Evolutionary conservation across 1,140 invertebrate species (phyloP), one percentile per base, ranked within the genome.

Genomic region (Drosophila asahinai): DNA sequence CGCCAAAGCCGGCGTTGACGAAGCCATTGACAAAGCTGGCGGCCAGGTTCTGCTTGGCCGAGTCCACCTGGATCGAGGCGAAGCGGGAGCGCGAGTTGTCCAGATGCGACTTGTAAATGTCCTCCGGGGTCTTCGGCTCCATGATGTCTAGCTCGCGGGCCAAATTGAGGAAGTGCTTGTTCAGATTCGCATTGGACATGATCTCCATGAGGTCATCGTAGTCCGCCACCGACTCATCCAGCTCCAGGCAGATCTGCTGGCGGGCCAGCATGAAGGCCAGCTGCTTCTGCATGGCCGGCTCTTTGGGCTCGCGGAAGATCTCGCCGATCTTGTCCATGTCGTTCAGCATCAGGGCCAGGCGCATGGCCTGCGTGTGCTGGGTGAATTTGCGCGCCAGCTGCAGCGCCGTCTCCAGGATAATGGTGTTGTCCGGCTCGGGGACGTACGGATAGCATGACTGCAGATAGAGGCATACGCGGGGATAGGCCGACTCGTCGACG

Each of bases 11-110:
- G 52, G 98, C 98, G 93, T 99, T 99, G 0, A 99, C 99, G 93
- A 99, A 99, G 11, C 99, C 99, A 94, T 99, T 99, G 0, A 99
- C 99, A 94, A 99, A 99, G 63, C 98, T 99, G 1, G 99, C 97
- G 0, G 99, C 99, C 7, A 99, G 94, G 94, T 99, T 99, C 92
- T 99, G 98, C 61, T 98, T 94, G 0, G 98, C 98, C 0, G 98
- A 99, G 93, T 99, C 99, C 1, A 98, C 96, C 61, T 98, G 96
- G 8, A 96, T 97, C 15, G 97, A 97, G 12, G 96, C 95, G 77
- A 98, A 97, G 15, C 97, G 95, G 0, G 97, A 97, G 54, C 98
- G 95, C 54, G 95, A 96, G 92, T 97, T 99, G 93, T 99, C 99
- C 68, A 99, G 94, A 94, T 99, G 99, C 9, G 98, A 98, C 94